Percentiles rank a stretch among this genome's conserved stretches.
These are phyloP conservation scores for Romanogobio albipinnatus DNA, from an alignment of 2,113 vertebrate genomes.

Conservation along the genomic window DNA sequence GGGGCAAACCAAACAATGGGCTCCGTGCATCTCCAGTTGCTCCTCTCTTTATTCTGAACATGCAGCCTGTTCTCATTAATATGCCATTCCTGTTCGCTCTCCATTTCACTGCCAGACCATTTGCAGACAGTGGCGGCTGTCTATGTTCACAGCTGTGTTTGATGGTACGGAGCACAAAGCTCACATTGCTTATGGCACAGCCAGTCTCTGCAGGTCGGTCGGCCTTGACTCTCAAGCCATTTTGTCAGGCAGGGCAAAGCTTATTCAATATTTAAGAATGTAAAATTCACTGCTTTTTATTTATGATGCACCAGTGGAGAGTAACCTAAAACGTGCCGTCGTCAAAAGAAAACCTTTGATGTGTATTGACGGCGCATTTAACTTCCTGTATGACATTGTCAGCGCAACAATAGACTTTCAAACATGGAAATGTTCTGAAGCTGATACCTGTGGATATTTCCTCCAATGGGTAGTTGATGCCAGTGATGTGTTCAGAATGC, in stretches of 20 bases:
- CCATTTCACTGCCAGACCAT: constrained; percentile 65
- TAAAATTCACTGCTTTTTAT: constrained; percentile 29
- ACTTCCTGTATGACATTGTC: not conserved
- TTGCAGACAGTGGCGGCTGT: constrained; percentile 67
- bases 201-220: constrained; percentile 56
- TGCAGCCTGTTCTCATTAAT: constrained; percentile 63
- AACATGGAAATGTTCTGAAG: not conserved
- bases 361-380: not conserved
- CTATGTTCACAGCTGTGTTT: constrained; percentile 67
- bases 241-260: constrained; percentile 32
- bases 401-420: not conserved
- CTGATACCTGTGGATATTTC: constrained; percentile 42
- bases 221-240: constrained; percentile 47
- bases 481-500: constrained; percentile 47
- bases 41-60: constrained; percentile 51
- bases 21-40: constrained; percentile 32
- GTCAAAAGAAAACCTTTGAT: not conserved
- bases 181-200: constrained; percentile 57
- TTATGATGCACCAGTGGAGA: not conserved
- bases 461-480: constrained; percentile 18
- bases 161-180: constrained; percentile 59
- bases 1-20: constrained; percentile 37
- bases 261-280: constrained; percentile 40
- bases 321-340: not conserved
- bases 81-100: constrained; percentile 65